Base-by-base conservation (phyloP, 2,888 invertebrate genomes). In the Watsonalla binaria region DNA sequence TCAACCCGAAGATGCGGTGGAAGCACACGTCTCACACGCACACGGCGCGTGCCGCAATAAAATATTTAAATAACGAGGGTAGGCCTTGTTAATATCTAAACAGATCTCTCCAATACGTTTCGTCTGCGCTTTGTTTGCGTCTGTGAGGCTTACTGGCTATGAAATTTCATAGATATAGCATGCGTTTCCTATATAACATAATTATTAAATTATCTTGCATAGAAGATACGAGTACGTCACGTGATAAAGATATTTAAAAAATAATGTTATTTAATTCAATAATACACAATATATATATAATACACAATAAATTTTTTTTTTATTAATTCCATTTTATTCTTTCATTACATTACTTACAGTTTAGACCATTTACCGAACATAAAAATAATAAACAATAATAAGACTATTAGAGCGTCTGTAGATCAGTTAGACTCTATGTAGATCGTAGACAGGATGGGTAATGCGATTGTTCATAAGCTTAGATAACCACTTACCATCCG, bases 51-150 rank as follows among this genome's bases (percentile, higher is more conserved):
- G 72, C 62, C 62, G 55, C 56, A 64, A 70, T 76, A 58, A 74
- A 76, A 72, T 76, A 76, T 76, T 76, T 68, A 76, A 68, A 68
- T 63, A 62, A 62, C 62, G 64, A 64, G 63, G 66, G 61, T 66
- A 71, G 64, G 65, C 62, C 68, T 74, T 72, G 74, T 77, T 73
- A 77, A 77, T 77, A 74, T 61, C 61, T 66, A 58, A 76, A 74
- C 57, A 54, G 54, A 33, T 14, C 50, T 54, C 52, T 42, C 47
- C 51, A 34, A 24, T 51, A 45, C 47, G 45, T 45, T 37, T 51
- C 51, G 39, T 52, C 34, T 35, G 47, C 37, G 14, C 37, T 37
- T 33, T 13, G 7, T 48, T 33, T n/a, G 37, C 37, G 37, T 49
- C 9, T 39, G 5, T 24, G 24, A 24, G 24, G 24, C 24, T 24